These are phyloP conservation scores for Pandemis cinnamomeana DNA, from an alignment of 2,888 invertebrate species.

Conservation along the genomic window DNA sequence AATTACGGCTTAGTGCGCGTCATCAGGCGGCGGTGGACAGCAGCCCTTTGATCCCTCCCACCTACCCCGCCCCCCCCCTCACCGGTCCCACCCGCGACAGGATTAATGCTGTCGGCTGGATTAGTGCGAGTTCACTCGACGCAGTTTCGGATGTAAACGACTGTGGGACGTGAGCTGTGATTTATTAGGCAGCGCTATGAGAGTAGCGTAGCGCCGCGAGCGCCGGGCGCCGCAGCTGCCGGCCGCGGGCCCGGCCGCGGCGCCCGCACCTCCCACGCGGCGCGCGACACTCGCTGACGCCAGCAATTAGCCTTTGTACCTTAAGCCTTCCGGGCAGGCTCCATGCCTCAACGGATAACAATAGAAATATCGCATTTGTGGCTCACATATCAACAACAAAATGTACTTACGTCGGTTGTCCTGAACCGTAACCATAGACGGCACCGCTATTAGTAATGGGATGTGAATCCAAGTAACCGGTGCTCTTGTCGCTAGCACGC, in stretches of 20 bases:
- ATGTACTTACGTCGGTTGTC: neutral
- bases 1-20: constrained; percentile 23
- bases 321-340: neutral
- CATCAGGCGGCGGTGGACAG: constrained; percentile 19
- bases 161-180: constrained; percentile 20
- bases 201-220: too few relatives aligned
- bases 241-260: neutral
- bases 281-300: neutral
- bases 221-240: neutral
- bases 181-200: constrained; percentile 13
- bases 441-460: neutral
- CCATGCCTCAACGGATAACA: neutral
- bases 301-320: neutral
- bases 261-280: neutral
- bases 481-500: neutral
- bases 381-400: neutral
- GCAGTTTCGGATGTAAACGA: constrained; percentile 30
- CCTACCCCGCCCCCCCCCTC: neutral
- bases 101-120: constrained; percentile 18
- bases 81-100: neutral
- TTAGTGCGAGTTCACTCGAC: constrained; percentile 21
- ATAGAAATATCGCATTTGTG: too few relatives aligned
- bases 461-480: neutral
- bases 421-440: neutral
- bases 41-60: constrained; percentile 23